Evolutionary conservation across 2,113 vertebrate species (phyloP).

Genomic region (Epinephelus cyanopodus): DNA sequence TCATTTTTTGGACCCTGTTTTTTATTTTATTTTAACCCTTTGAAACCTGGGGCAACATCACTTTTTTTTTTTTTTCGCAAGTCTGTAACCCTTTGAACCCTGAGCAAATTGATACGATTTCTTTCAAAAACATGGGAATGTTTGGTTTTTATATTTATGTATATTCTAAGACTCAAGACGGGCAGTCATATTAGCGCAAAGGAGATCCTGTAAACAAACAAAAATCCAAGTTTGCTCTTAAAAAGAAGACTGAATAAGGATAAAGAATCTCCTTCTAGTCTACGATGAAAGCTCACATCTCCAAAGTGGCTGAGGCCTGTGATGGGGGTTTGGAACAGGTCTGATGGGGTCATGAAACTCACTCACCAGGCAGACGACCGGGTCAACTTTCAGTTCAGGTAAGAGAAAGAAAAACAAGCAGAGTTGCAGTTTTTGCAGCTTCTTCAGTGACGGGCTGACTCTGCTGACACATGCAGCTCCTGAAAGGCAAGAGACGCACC

Average conservation of each 20-base stretch:
- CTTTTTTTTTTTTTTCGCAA: too few species aligned
- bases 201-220: too few species aligned
- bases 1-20: too few species aligned
- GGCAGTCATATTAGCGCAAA: too few species aligned
- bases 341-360: constrained; percentile 54
- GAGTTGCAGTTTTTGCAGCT: constrained; percentile 43
- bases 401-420: constrained; percentile 68
- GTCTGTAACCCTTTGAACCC: too few species aligned
- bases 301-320: background rate
- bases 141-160: too few species aligned
- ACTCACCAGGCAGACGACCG: constrained; percentile 47
- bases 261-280: too few species aligned
- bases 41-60: too few species aligned
- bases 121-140: too few species aligned
- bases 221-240: background rate
- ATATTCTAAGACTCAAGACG: too few species aligned
- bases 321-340: constrained; percentile 4
- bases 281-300: background rate
- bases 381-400: constrained; percentile 67
- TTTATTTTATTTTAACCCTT: too few species aligned
- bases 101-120: too few species aligned
- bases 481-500: constrained; percentile 63
- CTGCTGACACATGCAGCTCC: constrained; percentile 71
- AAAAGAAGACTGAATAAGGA: background rate
- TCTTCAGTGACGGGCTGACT: background rate